A percentile compares a stretch with the other conserved stretches of the same genome.
Conservation (phyloP, 1,140 invertebrate genomes). For the Cephus cinctus region DNA sequence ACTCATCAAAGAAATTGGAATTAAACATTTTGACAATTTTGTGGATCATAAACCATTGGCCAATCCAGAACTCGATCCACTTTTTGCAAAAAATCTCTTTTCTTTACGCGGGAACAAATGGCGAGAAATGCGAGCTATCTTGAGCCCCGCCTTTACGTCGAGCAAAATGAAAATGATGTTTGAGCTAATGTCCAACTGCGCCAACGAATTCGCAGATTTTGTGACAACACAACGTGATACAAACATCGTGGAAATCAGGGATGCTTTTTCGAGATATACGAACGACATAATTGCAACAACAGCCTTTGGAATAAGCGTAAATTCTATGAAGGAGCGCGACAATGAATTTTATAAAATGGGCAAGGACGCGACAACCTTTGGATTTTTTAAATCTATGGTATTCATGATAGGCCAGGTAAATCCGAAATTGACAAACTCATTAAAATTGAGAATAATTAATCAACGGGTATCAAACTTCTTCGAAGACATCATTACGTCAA, state of each 20-base stretch:
- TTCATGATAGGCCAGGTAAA: conserved; percentile 14
- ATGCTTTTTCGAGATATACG: conserved; percentile 29
- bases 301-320: conserved; percentile 50
- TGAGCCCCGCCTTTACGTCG: conserved; percentile 47
- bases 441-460: conserved; percentile 27
- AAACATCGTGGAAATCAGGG: conserved; percentile 30
- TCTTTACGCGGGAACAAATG: conserved; percentile 54
- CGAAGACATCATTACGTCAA: conserved; percentile 44
- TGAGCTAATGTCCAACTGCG: conserved; percentile 29
- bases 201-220: conserved; percentile 17
- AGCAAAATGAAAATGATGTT: conserved; percentile 46
- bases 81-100: conserved; percentile 56
- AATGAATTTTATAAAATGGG: conserved; percentile 52
- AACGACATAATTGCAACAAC: conserved; percentile 33
- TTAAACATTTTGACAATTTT: conserved; percentile 68
- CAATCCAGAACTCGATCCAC: conserved; percentile 48
- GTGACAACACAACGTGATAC: conserved; percentile 20
- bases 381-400: conserved; percentile 9
- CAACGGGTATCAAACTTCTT: conserved; percentile 35
- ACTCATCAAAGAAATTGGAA: conserved; percentile 59
- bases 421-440: conserved; percentile 15
- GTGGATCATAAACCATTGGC: conserved; percentile 54
- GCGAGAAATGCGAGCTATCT: conserved; percentile 39
- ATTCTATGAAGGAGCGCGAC: conserved; percentile 43
- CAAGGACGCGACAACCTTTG: conserved; percentile 35